Evolutionary conservation across 2,888 invertebrate genomes (phyloP).

Genomic region (Andrena haemorrhoa): DNA sequence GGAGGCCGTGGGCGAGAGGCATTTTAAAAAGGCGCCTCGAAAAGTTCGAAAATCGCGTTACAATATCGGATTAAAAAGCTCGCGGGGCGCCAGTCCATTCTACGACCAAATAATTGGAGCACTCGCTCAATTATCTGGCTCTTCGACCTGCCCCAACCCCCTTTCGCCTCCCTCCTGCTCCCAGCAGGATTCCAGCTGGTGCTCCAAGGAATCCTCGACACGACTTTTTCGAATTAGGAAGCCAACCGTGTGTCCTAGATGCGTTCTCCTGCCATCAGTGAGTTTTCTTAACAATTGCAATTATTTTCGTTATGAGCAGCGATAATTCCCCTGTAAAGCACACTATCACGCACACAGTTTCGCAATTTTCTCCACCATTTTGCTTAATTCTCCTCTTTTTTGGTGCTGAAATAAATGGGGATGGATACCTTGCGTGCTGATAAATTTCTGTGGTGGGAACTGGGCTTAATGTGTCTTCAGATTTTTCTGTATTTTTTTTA

Average conservation of each 20-base stretch:
- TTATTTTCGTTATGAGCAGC: background rate
- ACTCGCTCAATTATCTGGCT: constrained; percentile 46
- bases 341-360: background rate
- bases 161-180: background rate
- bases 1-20: background rate
- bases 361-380: background rate
- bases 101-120: constrained; percentile 40
- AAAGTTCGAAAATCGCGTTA: constrained; percentile 58
- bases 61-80: constrained; percentile 55
- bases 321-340: background rate
- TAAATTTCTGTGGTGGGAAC: background rate
- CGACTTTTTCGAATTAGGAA: background rate
- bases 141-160: background rate
- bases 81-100: constrained; percentile 16
- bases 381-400: background rate
- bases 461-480: background rate
- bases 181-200: background rate
- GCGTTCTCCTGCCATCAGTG: background rate
- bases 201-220: constrained; percentile 11
- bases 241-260: background rate
- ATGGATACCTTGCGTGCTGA: background rate
- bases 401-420: background rate
- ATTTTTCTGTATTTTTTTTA: background rate
- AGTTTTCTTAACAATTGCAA: background rate
- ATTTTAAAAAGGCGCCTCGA: constrained; percentile 43